phyloP scores from a whole-genome alignment of 2,888 invertebrate species.

The Caenorhabditis imperialis region DNA sequence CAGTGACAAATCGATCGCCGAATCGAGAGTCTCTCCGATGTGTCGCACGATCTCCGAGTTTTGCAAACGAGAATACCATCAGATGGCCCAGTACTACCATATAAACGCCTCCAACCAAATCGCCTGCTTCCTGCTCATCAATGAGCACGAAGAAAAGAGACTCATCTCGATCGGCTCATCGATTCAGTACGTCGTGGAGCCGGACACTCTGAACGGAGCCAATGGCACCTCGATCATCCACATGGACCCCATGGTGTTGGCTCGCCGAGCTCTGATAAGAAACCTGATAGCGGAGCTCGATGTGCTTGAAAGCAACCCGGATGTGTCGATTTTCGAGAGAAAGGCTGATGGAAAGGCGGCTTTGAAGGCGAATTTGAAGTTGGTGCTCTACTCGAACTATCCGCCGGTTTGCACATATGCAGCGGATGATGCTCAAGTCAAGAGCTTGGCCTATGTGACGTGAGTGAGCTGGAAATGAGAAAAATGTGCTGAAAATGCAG shows the following conservation, averaged over 20 bases:
- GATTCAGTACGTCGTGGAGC: constrained; percentile 22
- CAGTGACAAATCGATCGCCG: neutral
- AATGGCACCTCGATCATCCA: constrained; percentile 49
- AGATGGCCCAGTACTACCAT: constrained; percentile 23
- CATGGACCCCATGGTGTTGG: constrained; percentile 58
- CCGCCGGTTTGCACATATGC: constrained; percentile 31
- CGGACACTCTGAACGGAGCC: constrained; percentile 33
- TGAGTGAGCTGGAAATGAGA: too few species aligned
- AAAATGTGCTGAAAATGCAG: too few species aligned
- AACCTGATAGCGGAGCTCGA: constrained; percentile 33
- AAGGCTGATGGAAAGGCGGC: constrained; percentile 27
- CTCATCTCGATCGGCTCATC: constrained; percentile 39
- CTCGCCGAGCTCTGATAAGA: constrained; percentile 47
- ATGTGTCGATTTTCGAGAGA: constrained; percentile 37
- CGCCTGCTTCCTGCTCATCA: constrained; percentile 59
- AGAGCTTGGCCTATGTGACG: constrained; percentile 35
- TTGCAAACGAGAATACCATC: constrained; percentile 44
- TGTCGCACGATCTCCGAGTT: constrained; percentile 40
- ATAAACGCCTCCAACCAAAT: constrained; percentile 32
- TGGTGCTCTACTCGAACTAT: constrained; percentile 48
- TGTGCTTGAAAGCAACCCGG: neutral
- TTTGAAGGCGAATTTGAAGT: constrained; percentile 34
- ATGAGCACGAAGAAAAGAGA: constrained; percentile 57
- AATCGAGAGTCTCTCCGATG: constrained; percentile 9
- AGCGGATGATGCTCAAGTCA: constrained; percentile 11